Evolutionary conservation across 2,888 invertebrate genomes (phyloP).

Genomic region (Drosophila paranaensis): DNA sequence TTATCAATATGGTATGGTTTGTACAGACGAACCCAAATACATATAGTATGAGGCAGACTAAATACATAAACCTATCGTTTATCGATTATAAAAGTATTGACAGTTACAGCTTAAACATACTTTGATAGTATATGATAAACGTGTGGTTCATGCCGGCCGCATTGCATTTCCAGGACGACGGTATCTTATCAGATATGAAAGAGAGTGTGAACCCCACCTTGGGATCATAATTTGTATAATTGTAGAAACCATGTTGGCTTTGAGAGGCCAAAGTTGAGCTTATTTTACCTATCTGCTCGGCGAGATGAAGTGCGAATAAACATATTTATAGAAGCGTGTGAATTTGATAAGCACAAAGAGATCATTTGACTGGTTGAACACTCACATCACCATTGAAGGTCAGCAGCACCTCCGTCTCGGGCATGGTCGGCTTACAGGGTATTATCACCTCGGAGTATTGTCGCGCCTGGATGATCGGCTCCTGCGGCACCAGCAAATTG

Average conservation of each 20-base stretch:
- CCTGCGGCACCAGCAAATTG: slow-evolving; percentile 84
- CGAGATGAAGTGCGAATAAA: slow-evolving; percentile 19
- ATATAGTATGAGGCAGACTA: slow-evolving; percentile 2
- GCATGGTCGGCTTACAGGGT: slow-evolving; percentile 88
- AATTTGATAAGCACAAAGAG: slow-evolving; percentile 10
- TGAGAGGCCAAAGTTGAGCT: slow-evolving; percentile 55
- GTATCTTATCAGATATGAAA: slow-evolving; percentile 49
- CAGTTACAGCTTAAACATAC: slow-evolving; percentile 28
- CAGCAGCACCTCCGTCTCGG: slow-evolving; percentile 86
- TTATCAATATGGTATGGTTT: slow-evolving; percentile 26
- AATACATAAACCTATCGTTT: slow-evolving; percentile 15
- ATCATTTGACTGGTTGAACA: background rate
- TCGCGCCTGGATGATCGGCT: slow-evolving; percentile 80
- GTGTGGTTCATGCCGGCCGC: background rate
- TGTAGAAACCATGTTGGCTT: slow-evolving; percentile 58
- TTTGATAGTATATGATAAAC: slow-evolving; percentile 1
- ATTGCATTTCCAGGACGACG: slow-evolving; percentile 53
- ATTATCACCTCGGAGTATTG: slow-evolving; percentile 86
- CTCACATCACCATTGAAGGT: slow-evolving; percentile 84
- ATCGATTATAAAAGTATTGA: background rate
- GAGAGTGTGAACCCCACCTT: slow-evolving; percentile 70
- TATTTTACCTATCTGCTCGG: slow-evolving; percentile 50
- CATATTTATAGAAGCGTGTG: slow-evolving; percentile 27
- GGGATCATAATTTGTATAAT: slow-evolving; percentile 62
- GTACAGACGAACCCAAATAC: slow-evolving; percentile 34